Base-by-base conservation (phyloP, 2,113 vertebrate genomes). In the Hucho hucho region DNA sequence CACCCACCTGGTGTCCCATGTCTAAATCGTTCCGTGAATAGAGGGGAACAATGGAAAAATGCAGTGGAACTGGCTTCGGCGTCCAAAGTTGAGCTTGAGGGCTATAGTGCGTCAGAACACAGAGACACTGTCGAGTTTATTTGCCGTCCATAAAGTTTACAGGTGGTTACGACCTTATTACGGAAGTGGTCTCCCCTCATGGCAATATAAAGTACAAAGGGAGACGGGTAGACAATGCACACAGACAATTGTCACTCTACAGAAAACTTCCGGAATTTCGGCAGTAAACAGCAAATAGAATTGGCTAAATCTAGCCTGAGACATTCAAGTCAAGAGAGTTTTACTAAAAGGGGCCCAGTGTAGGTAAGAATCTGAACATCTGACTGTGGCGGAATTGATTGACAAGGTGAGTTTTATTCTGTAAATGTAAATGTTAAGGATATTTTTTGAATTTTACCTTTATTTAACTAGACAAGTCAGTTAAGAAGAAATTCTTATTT, bases 91-190 rank as follows among this genome's bases (percentile, higher is more conserved):
- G 37, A 43, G 37, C 37, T 43, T 43, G 9, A 12, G 37, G 37
- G 37, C 9, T 11, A 11, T 11, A 64, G 49, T 59, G 58, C 66
- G 66, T 64, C 59, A 73, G 83, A 49, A 47, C 75, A 43, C 37
- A 43, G 37, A 43, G 2, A 12, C 37, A 43, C 37, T 12, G 37
- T 9, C 37, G 37, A 87, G 89, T 95, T 95, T 95, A 95, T 43
- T 43, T 66, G 93, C 92, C 91, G 84, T 86, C 92, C 91, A 95
- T 95, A 95, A 95, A 95, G 91, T 95, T 95, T 95, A 95, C 94
- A 94, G 93, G 69, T 79, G 93, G 88, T 94, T 94, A 94, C 93
- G 53, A 90, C 92, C 91, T 93, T 89, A 89, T 92, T 76, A 28
- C 49, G 75, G 70, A 76, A 26, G 22, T 76, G 49, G 76, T 67